Conservation (phyloP, 2,888 invertebrate species). For the Conomelus anceps region DNA sequence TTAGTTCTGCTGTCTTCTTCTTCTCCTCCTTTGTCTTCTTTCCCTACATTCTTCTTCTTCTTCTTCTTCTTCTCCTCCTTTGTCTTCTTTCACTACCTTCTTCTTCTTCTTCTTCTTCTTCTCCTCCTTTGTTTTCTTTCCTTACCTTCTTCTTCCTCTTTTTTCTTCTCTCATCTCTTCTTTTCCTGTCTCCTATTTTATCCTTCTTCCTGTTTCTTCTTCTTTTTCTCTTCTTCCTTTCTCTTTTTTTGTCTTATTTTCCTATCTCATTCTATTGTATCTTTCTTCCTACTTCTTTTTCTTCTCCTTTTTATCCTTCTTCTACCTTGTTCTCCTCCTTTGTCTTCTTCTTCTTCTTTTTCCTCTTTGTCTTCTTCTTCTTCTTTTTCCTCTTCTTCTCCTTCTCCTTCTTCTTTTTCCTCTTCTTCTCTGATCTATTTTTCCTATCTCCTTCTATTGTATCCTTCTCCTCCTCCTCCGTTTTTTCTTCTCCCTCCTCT, state of each 20-base stretch:
- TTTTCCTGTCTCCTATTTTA: not conserved
- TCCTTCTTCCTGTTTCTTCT: not conserved
- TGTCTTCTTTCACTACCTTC: not conserved
- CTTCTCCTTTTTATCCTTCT: not conserved
- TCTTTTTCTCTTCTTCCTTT: not conserved
- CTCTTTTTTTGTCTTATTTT: not conserved
- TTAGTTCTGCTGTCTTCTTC: not conserved
- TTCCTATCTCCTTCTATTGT: conserved; percentile 4
- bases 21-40: not conserved
- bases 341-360: not conserved
- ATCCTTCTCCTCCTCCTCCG: not conserved
- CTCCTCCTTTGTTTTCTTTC: not conserved
- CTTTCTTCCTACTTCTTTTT: not conserved
- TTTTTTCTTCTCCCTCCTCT: not conserved
- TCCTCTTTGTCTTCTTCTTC: conserved; percentile 3
- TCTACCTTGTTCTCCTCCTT: not conserved
- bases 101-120: not conserved
- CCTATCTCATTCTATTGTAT: not conserved
- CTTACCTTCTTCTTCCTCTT: not conserved
- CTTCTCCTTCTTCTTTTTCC: conserved; percentile 2
- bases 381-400: not conserved
- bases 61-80: not conserved
- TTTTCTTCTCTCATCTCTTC: not conserved
- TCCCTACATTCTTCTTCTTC: not conserved
- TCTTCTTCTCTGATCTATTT: conserved; percentile 17